Evolutionary conservation across 1,140 invertebrate species (phyloP).

Genomic region (Papilio dardanus): DNA sequence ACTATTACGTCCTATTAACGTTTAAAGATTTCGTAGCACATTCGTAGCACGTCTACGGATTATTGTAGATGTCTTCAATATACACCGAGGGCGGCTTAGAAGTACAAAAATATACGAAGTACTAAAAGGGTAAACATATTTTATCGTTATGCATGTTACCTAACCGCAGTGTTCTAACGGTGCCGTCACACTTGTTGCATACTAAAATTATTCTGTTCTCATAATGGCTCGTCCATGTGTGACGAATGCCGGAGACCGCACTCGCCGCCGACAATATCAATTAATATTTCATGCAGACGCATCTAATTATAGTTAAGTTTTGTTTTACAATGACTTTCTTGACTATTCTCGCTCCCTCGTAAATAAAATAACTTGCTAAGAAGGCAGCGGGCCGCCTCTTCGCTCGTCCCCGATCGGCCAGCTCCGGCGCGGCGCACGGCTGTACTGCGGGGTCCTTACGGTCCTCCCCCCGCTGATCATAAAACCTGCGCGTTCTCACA

Average conservation of each 20-base stretch:
- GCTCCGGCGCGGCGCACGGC: slow-evolving; percentile 40
- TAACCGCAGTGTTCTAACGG: slow-evolving; percentile 45
- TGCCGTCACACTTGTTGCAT: slow-evolving; percentile 50
- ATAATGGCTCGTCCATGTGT: slow-evolving; percentile 57
- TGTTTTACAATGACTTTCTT: slow-evolving; percentile 30
- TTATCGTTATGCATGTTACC: slow-evolving; percentile 28
- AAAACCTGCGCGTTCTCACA: slow-evolving; percentile 72
- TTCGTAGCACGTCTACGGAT: slow-evolving; percentile 70
- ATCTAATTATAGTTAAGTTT: slow-evolving; percentile 25
- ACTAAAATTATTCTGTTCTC: slow-evolving; percentile 54
- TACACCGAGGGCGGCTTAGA: not conserved
- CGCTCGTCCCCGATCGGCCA: not conserved
- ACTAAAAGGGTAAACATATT: not conserved
- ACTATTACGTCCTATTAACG: slow-evolving; percentile 7
- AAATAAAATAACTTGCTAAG: slow-evolving; percentile 27
- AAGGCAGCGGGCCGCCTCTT: not conserved
- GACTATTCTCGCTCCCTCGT: not conserved
- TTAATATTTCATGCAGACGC: slow-evolving; percentile 35
- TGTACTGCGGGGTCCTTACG: slow-evolving; percentile 59
- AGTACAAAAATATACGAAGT: slow-evolving; percentile 32
- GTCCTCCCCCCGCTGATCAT: slow-evolving; percentile 51
- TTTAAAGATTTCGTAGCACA: slow-evolving; percentile 57
- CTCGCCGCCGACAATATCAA: slow-evolving; percentile 31
- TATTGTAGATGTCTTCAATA: slow-evolving; percentile 52
- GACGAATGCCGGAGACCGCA: slow-evolving; percentile 47